Percentiles rank a stretch among this genome's conserved stretches.
Evolutionary conservation across 2,113 vertebrate genomes (phyloP).

Genomic region (Numenius arquata): DNA sequence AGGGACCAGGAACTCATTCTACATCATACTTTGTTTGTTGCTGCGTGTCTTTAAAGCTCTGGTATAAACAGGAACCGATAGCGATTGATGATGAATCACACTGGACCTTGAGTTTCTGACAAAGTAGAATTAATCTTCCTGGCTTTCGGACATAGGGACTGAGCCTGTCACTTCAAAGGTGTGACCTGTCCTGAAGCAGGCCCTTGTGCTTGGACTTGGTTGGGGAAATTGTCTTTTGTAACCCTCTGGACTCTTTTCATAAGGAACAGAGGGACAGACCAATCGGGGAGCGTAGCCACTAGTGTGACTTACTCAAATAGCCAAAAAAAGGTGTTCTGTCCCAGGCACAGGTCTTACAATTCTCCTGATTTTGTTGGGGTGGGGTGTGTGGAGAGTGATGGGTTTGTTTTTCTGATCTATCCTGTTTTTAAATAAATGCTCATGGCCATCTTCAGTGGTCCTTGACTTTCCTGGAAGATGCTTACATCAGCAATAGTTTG

Average conservation of each 20-base stretch:
- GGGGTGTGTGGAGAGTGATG: neutral
- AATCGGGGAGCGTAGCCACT: neutral
- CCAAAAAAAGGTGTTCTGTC: neutral
- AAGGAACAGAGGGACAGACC: neutral
- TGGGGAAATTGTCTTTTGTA: neutral
- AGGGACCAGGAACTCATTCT: neutral
- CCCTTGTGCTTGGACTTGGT: neutral
- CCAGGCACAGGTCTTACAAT: neutral
- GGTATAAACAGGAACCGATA: neutral
- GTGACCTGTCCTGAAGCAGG: neutral
- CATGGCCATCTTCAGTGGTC: neutral
- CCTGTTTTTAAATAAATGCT: neutral
- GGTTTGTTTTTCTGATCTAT: neutral
- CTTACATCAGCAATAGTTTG: neutral
- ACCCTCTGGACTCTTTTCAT: neutral
- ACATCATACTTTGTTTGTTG: neutral
- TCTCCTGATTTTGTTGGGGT: neutral
- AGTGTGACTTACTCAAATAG: neutral
- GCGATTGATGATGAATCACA: neutral
- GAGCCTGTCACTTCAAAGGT: neutral
- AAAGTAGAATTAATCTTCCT: slow-evolving; percentile 41
- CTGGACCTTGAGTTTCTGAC: neutral
- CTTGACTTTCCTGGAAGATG: neutral
- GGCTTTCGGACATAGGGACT: neutral
- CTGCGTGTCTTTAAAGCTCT: neutral